A percentile compares a stretch with the other conserved stretches of the same genome.
These are phyloP conservation scores for Phodopus roborovskii DNA, from an alignment of 2,113 vertebrate genomes.

Conservation along the genomic window DNA sequence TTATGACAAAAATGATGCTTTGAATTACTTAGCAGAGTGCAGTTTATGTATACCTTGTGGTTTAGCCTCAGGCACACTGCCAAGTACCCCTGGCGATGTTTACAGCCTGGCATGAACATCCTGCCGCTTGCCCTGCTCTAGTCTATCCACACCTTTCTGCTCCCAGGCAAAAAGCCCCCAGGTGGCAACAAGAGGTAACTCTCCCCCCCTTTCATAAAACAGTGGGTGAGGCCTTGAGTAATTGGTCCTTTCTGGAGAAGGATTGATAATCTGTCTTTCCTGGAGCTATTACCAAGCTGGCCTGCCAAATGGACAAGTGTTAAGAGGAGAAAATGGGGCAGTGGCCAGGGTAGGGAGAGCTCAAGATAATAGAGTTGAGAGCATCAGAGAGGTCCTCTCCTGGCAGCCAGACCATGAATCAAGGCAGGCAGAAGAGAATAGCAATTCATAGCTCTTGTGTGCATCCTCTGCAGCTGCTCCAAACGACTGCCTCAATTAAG, in stretches of 20 bases:
- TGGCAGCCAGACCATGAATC: conserved; percentile 59
- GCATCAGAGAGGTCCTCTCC: conserved; percentile 28
- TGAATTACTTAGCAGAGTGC: not conserved
- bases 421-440: not conserved
- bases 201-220: conserved; percentile 52
- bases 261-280: conserved; percentile 70
- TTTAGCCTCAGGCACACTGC: not conserved
- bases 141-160: not conserved
- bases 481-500: not conserved
- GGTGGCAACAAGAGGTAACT: not conserved
- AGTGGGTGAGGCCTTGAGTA: conserved; percentile 45
- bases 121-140: not conserved
- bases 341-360: conserved; percentile 56
- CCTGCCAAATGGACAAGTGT: conserved; percentile 71
- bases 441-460: not conserved
- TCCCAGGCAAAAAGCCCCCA: not conserved
- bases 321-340: conserved; percentile 70
- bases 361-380: conserved; percentile 69
- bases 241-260: conserved; percentile 62
- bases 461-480: not conserved
- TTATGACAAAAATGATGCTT: conserved; percentile 32
- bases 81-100: not conserved
- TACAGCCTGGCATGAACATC: not conserved
- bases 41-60: not conserved
- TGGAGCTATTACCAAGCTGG: conserved; percentile 55